Evolutionary conservation across 2,113 vertebrate species (phyloP), one percentile per base, ranked within the genome.

Genomic region (Toxotes jaculatrix): DNA sequence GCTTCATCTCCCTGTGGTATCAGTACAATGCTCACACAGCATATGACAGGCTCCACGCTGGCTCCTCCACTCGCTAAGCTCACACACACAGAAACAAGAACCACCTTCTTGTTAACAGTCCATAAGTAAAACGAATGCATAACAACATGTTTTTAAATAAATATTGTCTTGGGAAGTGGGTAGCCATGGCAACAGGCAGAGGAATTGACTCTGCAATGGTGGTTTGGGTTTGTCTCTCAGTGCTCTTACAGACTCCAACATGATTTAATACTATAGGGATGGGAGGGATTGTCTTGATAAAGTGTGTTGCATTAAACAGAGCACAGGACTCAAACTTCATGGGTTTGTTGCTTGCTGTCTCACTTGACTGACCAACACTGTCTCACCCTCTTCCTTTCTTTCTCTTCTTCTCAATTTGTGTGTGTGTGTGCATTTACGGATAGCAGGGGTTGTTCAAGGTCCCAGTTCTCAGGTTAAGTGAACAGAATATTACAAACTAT

Each of bases 151-250:
- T 90, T 85, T 91, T 75, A 89, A 91, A 88, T 87, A 85, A 88
- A 91, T 86, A 92, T 82, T 69, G 65, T 89, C 80, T 80, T 77
- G 51, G 74, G 81, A 69, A 83, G 74, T 3, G 47, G 82, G 90
- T 89, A 72, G 80, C 73, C 85, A 92, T 93, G 83, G 90, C 73
- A 94, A 94, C 91, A 93, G 64, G 75, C 65, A 55, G 68, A 88
- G 77, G 60, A 88, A 83, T 42, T 40, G 63, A 74, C 80, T 91
- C 66, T 47, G 76, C 78, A 60, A 62, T 65, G 60, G 73, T 74
- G 73, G 65, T 78, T 86, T 55, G 66, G 68, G 60, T 87, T 77
- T 51, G 45, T 88, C 56, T 88, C 70, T 79, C n/a, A 1, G 75
- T 80, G n/a, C 80, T 79, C 72, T 80, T 21, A 6, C 69, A 73